Evolutionary conservation across 2,797 vertebrate species (phyloP), one percentile per base, ranked within the genome.

Genomic region (Ptychadena robeensis): DNA sequence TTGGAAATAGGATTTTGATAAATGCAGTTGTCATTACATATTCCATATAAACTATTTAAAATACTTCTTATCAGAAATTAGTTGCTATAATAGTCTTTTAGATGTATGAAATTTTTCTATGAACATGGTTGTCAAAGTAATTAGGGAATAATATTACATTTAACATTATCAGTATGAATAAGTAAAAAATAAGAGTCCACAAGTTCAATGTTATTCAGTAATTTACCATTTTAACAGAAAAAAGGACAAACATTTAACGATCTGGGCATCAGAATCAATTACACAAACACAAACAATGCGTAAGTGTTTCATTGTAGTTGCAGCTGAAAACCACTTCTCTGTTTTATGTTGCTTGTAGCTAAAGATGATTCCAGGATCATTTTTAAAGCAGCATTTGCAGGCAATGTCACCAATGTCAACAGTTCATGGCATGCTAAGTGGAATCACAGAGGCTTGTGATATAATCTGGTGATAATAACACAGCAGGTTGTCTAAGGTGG

Each of bases 401-500:
- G 63, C 69, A 85, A 48, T 0, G 0, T 81, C 78, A 34, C 35
- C 9, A 6, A 66, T 66, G 80, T 73, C 73, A 76, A 61, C 35
- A 82, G 27, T 64, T 87, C 83, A 78, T 88, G 9, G 0, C 8
- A 81, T 73, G 18, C 27, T 28, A 85, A n/a, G 28, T 83, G 61
- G 22, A 1, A 22, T 34, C 72, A 70, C 79, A 76, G 83, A 61
- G 73, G 59, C 81, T 89, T 76, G 83, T 61, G 84, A 59, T 31
- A 22, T 82, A 75, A 84, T 72, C 63, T 85, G 61, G 44, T 80
- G 53, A 69, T 82, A 85, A 53, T 80, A 80, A 86, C 86, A 71
- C 87, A 87, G 87, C 38, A 73, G 87, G 82, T 82, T 85, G 65
- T 68, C 75, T 72, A 82, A 80, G 59, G 77, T 85, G 76, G 74